A percentile compares a stretch with the other conserved stretches of the same genome.
Evolutionary conservation across 2,797 vertebrate genomes (phyloP).

Genomic region (Pantherophis vulpinus): DNA sequence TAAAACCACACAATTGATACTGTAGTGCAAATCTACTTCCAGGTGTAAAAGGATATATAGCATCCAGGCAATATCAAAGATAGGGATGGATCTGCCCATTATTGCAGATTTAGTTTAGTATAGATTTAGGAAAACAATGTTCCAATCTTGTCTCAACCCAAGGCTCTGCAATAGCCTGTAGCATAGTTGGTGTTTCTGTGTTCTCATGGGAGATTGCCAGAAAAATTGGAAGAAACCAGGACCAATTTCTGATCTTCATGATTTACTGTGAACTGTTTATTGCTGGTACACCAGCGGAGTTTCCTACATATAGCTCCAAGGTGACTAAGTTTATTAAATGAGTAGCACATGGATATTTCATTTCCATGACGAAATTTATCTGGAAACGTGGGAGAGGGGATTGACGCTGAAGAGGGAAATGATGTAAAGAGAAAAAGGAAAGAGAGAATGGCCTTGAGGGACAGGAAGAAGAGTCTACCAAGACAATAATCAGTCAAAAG

Average conservation of each 20-base stretch:
- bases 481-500: neutral
- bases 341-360: neutral
- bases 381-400: neutral
- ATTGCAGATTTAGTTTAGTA: neutral
- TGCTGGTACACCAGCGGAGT: neutral
- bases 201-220: neutral
- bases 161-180: neutral
- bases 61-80: neutral
- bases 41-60: neutral
- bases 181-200: neutral
- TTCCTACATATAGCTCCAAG: neutral
- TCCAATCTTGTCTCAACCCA: neutral
- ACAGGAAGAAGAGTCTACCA: neutral
- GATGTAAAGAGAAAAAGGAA: neutral
- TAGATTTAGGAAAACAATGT: constrained; percentile 2
- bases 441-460: neutral
- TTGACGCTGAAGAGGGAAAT: neutral
- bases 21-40: neutral
- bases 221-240: neutral
- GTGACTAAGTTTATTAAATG: neutral
- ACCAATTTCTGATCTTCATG: neutral
- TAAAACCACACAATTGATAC: neutral
- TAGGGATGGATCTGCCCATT: neutral
- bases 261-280: neutral
- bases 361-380: neutral